Evolutionary conservation across 2,113 vertebrate genomes (phyloP).

Genomic region (Anarrhichthys ocellatus): DNA sequence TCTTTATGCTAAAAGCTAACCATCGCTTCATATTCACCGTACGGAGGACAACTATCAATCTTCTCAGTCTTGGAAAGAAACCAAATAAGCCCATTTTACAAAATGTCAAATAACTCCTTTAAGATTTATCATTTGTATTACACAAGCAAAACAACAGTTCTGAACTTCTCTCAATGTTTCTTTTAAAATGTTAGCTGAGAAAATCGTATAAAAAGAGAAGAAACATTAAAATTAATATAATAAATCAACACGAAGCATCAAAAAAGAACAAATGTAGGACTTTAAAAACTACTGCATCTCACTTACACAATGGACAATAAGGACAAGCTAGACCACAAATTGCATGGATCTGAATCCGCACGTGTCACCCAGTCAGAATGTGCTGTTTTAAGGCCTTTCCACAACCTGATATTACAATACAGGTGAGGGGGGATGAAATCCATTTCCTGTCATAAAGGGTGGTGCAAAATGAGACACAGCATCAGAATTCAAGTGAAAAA

Average conservation of each 20-base stretch:
- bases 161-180: not conserved
- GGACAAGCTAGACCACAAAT: not conserved
- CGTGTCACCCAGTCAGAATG: not conserved
- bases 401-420: not conserved
- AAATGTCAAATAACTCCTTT: not conserved
- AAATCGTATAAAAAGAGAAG: not conserved
- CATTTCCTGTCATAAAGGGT: slow-evolving; percentile 8
- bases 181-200: not conserved
- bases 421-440: slow-evolving; percentile 15
- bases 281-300: not conserved
- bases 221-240: not conserved
- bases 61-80: not conserved
- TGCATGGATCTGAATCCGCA: not conserved
- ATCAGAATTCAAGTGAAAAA: slow-evolving; percentile 26
- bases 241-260: not conserved
- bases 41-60: not conserved
- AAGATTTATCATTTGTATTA: not conserved
- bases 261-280: not conserved
- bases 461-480: slow-evolving; percentile 6
- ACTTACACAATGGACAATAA: not conserved
- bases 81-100: not conserved
- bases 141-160: not conserved
- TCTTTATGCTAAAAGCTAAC: not conserved
- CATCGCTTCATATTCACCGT: not conserved
- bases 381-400: not conserved